Evolutionary conservation across 2,797 vertebrate genomes (phyloP).

Genomic region (Anniella stebbinsi): DNA sequence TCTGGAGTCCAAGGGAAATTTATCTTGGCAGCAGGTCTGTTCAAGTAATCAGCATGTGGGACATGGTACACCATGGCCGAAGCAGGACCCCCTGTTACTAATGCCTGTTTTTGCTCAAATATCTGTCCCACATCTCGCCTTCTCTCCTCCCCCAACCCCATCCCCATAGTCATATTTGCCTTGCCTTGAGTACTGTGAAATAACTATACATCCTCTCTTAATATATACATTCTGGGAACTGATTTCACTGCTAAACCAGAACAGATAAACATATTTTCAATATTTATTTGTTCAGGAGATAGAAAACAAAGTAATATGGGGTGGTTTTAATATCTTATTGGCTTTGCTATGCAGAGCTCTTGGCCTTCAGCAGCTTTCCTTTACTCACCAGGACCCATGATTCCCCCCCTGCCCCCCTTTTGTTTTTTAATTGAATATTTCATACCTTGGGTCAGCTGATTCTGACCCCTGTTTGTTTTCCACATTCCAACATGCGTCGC

Average conservation of each 20-base stretch:
- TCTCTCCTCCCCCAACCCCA: not conserved
- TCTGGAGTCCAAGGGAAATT: constrained; percentile 76
- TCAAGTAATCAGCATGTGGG: constrained; percentile 74
- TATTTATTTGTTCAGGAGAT: constrained; percentile 63
- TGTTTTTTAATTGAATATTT: constrained; percentile 64
- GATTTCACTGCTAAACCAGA: constrained; percentile 58
- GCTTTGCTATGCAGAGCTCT: constrained; percentile 52
- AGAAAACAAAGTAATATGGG: constrained; percentile 62
- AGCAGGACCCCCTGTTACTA: constrained; percentile 63
- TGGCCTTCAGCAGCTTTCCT: constrained; percentile 55
- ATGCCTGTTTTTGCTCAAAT: constrained; percentile 61
- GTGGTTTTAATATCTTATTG: constrained; percentile 67
- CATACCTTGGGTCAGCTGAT: constrained; percentile 57
- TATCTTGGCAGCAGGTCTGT: constrained; percentile 65
- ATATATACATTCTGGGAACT: constrained; percentile 49
- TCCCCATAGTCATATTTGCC: constrained; percentile 26
- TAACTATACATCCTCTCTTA: constrained; percentile 54
- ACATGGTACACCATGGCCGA: constrained; percentile 69
- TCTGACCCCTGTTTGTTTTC: constrained; percentile 51
- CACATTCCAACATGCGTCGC: not conserved
- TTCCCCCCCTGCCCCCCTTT: constrained; percentile 24
- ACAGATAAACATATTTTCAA: constrained; percentile 66
- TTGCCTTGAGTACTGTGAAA: constrained; percentile 36
- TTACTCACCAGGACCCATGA: constrained; percentile 51
- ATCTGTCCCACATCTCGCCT: constrained; percentile 44